Percentiles rank a stretch among this genome's conserved stretches.
Conservation (phyloP, 2,797 vertebrate genomes). For the Pangasius macronema region DNA sequence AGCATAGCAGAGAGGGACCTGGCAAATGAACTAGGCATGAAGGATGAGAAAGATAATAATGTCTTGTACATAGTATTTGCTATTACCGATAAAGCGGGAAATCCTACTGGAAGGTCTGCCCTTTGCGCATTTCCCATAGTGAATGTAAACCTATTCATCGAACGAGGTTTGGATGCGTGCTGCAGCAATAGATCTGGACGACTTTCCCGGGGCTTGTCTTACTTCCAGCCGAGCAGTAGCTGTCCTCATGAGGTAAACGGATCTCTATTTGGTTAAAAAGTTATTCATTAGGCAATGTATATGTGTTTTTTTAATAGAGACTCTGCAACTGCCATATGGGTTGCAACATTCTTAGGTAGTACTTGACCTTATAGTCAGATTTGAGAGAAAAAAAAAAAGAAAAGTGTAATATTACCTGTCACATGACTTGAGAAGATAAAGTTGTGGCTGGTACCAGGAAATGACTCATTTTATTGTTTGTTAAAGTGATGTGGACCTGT, state of each 20-base stretch:
- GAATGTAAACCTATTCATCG: constrained; percentile 80
- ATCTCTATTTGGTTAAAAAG: not conserved
- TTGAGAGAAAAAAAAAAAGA: not conserved
- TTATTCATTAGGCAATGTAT: not conserved
- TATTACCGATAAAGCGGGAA: constrained; percentile 67
- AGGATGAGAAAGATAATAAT: constrained; percentile 63
- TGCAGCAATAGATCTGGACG: constrained; percentile 73
- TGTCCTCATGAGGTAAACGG: constrained; percentile 87
- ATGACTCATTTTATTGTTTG: constrained; percentile 15
- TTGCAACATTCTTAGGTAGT: not conserved
- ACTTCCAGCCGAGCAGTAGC: constrained; percentile 84
- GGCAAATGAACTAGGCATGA: constrained; percentile 79
- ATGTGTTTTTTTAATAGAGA: not conserved
- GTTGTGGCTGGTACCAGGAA: not conserved
- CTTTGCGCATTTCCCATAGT: constrained; percentile 88
- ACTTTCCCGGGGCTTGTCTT: constrained; percentile 81
- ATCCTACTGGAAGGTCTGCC: constrained; percentile 74
- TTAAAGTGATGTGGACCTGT: not conserved
- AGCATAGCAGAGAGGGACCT: constrained; percentile 78
- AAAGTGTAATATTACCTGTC: not conserved
- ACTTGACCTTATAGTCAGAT: not conserved
- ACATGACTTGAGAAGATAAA: not conserved
- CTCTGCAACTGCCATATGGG: not conserved
- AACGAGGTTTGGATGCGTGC: constrained; percentile 82
- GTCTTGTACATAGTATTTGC: constrained; percentile 90